Base-by-base conservation (phyloP, 2,888 invertebrate species). In the Antheraea assamensis region DNA sequence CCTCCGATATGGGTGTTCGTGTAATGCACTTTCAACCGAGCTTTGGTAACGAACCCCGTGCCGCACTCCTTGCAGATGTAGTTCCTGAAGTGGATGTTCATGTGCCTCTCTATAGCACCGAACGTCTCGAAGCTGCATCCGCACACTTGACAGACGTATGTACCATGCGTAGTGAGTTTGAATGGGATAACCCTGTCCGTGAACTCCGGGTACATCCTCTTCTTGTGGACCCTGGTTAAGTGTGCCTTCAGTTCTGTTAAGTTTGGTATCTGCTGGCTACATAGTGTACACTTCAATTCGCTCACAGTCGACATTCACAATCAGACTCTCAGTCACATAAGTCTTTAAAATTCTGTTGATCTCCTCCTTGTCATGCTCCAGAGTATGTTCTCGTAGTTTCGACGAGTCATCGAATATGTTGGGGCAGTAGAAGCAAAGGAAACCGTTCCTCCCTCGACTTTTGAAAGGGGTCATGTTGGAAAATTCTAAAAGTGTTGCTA, bases 31-130 rank as follows among this genome's bases (percentile, higher is more conserved):
- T 91, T 91, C 4, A 92, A 71, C 8, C 89, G 78, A 47, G 91
- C 89, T 76, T 88, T 89, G 0, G 92, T 93, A 0, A 92, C 87
- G 61, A 91, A 93, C 0, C 94, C 93, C 0, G 90, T 84, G 0
- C 92, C 93, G 55, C 93, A 94, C 17, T 90, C 88, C n/a, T 88
- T 88, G 75, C 93, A 94, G 0, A 93, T 87, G 30, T 90, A 92
- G n/a, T 93, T 93, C 61, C 91, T 85, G 73, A 85, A 94, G 76
- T 94, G 94, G 0, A 87, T 87, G 15, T 93, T 93, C 93, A 93
- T 93, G 74, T 93, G 93, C 0, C 90, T 70, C 52, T 93, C 92
- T 1, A 93, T 88, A 0, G 93, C 88, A 0, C 93, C 92, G 64
- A 93, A 93, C 0, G 93, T 93, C 73, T 92, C 92, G 52, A 89